Evolutionary conservation across 2,113 vertebrate genomes (phyloP), one percentile per base, ranked within the genome.

Genomic region (Phylloscopus trochilus): DNA sequence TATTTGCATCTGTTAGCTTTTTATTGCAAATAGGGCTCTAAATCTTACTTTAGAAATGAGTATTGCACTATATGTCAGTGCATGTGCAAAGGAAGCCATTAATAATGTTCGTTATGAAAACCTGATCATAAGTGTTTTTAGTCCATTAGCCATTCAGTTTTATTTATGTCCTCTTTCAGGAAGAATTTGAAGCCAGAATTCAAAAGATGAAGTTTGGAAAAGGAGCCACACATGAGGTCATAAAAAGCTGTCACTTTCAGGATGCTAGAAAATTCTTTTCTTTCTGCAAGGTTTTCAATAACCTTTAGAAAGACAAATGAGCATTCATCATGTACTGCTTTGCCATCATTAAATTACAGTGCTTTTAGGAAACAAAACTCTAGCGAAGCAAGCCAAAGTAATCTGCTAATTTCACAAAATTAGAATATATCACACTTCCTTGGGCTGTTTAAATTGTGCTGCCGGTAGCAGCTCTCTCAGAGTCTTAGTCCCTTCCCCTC

Each of bases 81-180:
- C 85, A 64, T 95, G 86, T 89, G 92, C 37, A 39, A 93, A 96
- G 93, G 96, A 96, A 96, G 93, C 95, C 92, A 97, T 98, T 97
- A 98, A 98, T 98, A 98, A 98, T 83, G 83, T 97, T 97, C 89
- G 53, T 97, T 98, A 98, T 96, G 97, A 98, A 98, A 98, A 98
- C 96, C 94, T 94, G 97, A 98, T 98, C 97, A 96, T 97, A 97
- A 98, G 96, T 98, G 97, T 95, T 98, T 98, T 98, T 96, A 98
- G 97, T 97, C 97, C 95, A 97, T 98, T 98, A 98, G 97, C 97
- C 95, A 95, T 98, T 98, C 96, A 59, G 13, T 70, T 97, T 98
- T 98, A 98, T 98, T 98, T 98, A 98, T 98, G 96, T 97, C 37
- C 28, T 95, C 93, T 96, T 97, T 98, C 97, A 94, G 93, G 89